Evolutionary conservation across 2,113 vertebrate species (phyloP), one percentile per base, ranked within the genome.

Genomic region (Podocnemis expansa): DNA sequence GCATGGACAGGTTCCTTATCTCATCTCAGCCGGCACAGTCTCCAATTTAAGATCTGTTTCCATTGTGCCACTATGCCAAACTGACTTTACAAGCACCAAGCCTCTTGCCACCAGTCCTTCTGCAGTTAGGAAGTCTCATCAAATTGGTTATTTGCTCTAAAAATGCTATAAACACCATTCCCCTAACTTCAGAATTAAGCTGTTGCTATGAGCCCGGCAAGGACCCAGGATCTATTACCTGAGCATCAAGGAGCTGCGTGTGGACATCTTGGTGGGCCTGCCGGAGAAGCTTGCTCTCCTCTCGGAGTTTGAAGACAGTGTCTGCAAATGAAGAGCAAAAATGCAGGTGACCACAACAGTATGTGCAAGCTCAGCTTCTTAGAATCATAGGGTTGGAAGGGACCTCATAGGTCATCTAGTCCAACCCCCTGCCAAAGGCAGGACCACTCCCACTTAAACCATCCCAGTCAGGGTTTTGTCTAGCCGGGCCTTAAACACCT

Each of bases 191-290:
- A 76, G 41, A 41, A 45, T 45, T 24, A 25, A 24, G 24, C 73
- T 1, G 3, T 8, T 76, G 73, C 41, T 27, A 25, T 5, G 10
- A 24, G 10, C 21, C 70, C 70, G 12, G 21, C 24, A 4, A 41
- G 2, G 19, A 21, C 25, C 17, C 19, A 7, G 3, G 14, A 3
- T 3, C 4, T 45, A 8, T 52, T 95, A 98, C 98, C 97, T 98
- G 98, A 58, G 98, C 97, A 4, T 2, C 94, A 14, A 98, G 96
- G 19, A 98, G 98, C 91, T 98, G 97, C 0, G 91, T 78, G 63
- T 98, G 98, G 51, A 98, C 95, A 6, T 98, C 97, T 78, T 97
- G 97, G 75, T 98, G 98, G 1, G 98, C 96, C 4, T 97, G 98
- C 47, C 97, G 96, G 6, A 98, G 96, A 0, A 98, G 97, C 17